phyloP scores from a whole-genome alignment of 2,797 vertebrate species.

The Melanotaenia pygmaea region DNA sequence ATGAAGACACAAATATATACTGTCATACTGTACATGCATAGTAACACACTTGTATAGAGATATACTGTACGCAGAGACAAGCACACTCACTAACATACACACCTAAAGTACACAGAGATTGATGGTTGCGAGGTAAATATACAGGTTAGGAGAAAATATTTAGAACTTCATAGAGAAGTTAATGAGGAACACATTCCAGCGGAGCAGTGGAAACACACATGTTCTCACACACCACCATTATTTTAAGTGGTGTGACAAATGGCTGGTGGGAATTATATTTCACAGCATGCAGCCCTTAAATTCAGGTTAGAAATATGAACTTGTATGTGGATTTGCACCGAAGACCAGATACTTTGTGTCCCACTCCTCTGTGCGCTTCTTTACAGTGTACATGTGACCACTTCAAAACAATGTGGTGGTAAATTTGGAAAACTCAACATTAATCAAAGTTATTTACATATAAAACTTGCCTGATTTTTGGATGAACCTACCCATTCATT shows the following conservation, averaged over 20 bases:
- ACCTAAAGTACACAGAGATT: conserved; percentile 16
- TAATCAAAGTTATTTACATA: not conserved
- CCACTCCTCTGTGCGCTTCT: not conserved
- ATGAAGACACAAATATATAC: conserved; percentile 33
- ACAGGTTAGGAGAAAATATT: conserved; percentile 41
- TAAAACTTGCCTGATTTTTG: not conserved
- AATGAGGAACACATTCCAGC: conserved; percentile 56
- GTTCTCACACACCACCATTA: conserved; percentile 3
- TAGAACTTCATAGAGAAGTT: conserved; percentile 34
- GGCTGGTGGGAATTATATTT: conserved; percentile 33
- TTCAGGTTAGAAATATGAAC: not conserved
- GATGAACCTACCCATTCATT: not conserved
- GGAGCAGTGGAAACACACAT: conserved; percentile 22
- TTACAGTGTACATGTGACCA: not conserved
- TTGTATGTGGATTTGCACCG: not conserved
- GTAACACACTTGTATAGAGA: conserved; percentile 34
- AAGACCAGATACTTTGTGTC: not conserved
- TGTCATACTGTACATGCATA: conserved; percentile 29
- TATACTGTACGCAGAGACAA: conserved; percentile 16
- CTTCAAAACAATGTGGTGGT: not conserved
- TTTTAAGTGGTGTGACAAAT: conserved; percentile 54
- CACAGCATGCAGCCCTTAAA: conserved; percentile 1
- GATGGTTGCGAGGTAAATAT: conserved; percentile 37
- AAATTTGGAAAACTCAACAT: conserved; percentile 1
- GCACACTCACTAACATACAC: conserved; percentile 11